Base-by-base conservation (phyloP, 2,113 vertebrate species). In the Hemibagrus wyckioides region DNA sequence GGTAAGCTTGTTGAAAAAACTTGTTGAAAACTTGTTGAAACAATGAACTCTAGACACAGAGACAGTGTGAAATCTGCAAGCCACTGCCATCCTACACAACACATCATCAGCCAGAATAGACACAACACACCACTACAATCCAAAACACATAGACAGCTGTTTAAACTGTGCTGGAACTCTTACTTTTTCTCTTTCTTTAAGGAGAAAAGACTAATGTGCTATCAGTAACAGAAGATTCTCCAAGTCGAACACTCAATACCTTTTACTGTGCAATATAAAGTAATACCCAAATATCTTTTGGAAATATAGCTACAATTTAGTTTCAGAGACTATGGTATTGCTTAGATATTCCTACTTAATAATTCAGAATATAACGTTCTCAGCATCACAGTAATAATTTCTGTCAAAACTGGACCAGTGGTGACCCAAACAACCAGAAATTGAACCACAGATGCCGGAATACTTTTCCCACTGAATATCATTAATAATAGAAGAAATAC, bases 71-170 rank as follows among this genome's bases (percentile, higher is more conserved):
- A 25, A 30, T 67, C n/a, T 33, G 15, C 65, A 33, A 17, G 14
- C 87, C 82, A 88, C 52, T 19, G 61, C 21, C 52, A 87, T 88
- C 52, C 76, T 56, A 87, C 88, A 88, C 75, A 85, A 67, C 82
- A 89, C 19, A 39, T 73, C 59, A 82, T 87, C 87, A 76, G 88
- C 86, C 65, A 87, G 67, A 56, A 54, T 19, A 76, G 39, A 85
- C 83, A 89, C 85, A 81, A 76, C 80, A 14, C 28, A 4, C 41
- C 25, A 14, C 23, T 44, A 6, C 41, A 76, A 41, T 48, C 59
- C 61, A 65, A 65, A 65, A 15, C n/a, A 65, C 61, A 65, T 7
- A 65, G 28, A 30, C n/a, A 65, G 13, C 61, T 65, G 11, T 65
- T 13, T 30, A 65, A 65, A 65, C n/a, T 65, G n/a, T 15, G 15